These are phyloP conservation scores for Chondrosia reniformis DNA, from an alignment of 37 sponge, comb jelly and placozoan species.

Conservation along the genomic window DNA sequence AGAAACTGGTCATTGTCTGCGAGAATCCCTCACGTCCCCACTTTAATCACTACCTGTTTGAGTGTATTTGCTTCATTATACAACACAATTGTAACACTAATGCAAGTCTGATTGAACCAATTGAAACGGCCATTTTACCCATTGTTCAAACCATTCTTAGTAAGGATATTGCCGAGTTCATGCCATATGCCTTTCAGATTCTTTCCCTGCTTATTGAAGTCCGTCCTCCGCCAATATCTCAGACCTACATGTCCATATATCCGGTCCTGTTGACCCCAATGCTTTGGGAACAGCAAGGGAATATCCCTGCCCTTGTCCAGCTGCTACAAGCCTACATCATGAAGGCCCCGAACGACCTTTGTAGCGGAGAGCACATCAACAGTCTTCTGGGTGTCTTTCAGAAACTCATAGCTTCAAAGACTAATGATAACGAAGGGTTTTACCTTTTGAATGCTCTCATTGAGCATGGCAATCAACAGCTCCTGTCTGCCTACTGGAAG, in stretches of 20 bases:
- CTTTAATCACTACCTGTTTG: slow-evolving; percentile 99
- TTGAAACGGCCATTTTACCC: slow-evolving; percentile 86
- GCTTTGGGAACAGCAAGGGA: slow-evolving; percentile 95
- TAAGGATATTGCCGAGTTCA: slow-evolving; percentile 85
- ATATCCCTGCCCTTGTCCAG: slow-evolving; percentile 90
- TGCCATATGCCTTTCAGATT: slow-evolving; percentile 96
- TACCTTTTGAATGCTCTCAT: slow-evolving; percentile 82
- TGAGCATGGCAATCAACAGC: slow-evolving; percentile 53
- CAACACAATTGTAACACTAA: slow-evolving; percentile 53
- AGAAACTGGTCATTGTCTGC: slow-evolving; percentile 77
- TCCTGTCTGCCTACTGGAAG: slow-evolving; percentile 59
- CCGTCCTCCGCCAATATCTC: slow-evolving; percentile 80
- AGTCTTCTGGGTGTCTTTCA: slow-evolving; percentile 88
- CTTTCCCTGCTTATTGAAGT: slow-evolving; percentile 91
- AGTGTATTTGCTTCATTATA: slow-evolving; percentile 89
- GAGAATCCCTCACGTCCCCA: slow-evolving; percentile 95
- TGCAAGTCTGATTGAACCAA: slow-evolving; percentile 30
- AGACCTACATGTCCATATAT: slow-evolving; percentile 86
- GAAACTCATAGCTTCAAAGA: slow-evolving; percentile 96
- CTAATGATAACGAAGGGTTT: slow-evolving; percentile 96
- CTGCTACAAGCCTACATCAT: slow-evolving; percentile 87
- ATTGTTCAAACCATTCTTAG: slow-evolving; percentile 82
- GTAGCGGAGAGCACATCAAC: slow-evolving; percentile 33
- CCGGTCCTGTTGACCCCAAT: slow-evolving; percentile 86
- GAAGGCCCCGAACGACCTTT: slow-evolving; percentile 58